phyloP scores from a whole-genome alignment of 2,888 invertebrate genomes.

The Labia minor region DNA sequence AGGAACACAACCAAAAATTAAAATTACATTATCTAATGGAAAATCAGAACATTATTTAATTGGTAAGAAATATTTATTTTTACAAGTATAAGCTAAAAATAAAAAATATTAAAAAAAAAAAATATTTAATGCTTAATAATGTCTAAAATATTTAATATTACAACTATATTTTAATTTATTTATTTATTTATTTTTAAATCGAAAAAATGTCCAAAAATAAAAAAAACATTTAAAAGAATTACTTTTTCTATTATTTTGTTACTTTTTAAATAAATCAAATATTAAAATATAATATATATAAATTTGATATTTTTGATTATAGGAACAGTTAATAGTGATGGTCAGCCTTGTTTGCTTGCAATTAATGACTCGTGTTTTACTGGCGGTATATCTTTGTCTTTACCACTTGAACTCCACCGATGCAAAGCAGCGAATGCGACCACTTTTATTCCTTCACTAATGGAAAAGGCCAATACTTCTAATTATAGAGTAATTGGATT shows the following conservation, averaged over 20 bases:
- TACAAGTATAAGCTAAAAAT: too few relatives aligned
- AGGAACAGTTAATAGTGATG: background rate
- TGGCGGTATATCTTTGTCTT: background rate
- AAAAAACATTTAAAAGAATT: too few relatives aligned
- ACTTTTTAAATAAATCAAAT: background rate
- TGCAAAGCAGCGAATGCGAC: background rate
- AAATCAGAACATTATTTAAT: background rate
- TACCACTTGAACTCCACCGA: background rate
- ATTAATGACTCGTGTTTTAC: background rate
- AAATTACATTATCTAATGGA: background rate
- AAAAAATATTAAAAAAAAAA: too few relatives aligned
- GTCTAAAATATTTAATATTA: too few relatives aligned
- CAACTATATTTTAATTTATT: too few relatives aligned
- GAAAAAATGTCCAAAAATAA: too few relatives aligned
- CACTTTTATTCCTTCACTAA: background rate
- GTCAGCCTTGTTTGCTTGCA: background rate
- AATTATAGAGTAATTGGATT: background rate
- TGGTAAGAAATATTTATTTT: background rate
- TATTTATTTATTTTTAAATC: too few relatives aligned
- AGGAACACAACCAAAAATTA: constrained; percentile 20
- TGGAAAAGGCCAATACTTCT: background rate
- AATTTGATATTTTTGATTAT: background rate
- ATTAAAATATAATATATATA: background rate
- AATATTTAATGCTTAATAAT: too few relatives aligned
- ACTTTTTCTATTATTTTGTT: background rate